These are phyloP conservation scores for Antheraea yamamai DNA, from an alignment of 2,888 invertebrate species.

Conservation along the genomic window DNA sequence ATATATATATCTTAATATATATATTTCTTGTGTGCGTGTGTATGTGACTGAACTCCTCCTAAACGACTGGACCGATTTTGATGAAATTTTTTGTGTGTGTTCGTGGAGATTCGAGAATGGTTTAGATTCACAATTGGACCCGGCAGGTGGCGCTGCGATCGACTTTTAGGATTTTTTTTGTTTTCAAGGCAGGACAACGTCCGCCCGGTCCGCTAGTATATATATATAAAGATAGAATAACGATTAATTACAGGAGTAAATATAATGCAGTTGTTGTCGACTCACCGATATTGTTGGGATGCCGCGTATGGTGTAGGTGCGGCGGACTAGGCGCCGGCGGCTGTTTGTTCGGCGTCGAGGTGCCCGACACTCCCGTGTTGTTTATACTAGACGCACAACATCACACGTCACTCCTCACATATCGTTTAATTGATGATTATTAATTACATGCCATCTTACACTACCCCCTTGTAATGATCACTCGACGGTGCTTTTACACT, in stretches of 20 bases:
- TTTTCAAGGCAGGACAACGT: too few relatives aligned
- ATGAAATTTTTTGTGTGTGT: too few relatives aligned
- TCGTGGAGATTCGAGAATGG: too few relatives aligned
- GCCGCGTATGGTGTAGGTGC: slow-evolving; percentile 39
- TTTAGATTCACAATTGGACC: too few relatives aligned
- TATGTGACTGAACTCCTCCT: too few relatives aligned
- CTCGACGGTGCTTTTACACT: background rate
- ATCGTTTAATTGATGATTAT: background rate
- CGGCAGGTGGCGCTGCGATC: too few relatives aligned
- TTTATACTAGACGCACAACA: slow-evolving; percentile 57
- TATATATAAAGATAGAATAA: background rate
- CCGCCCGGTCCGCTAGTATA: too few relatives aligned
- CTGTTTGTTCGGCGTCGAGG: slow-evolving; percentile 69
- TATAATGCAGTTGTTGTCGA: slow-evolving; percentile 15
- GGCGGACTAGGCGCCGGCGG: slow-evolving; percentile 56
- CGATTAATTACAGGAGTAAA: background rate
- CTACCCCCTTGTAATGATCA: background rate
- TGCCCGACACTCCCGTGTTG: slow-evolving; percentile 59
- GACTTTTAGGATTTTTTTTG: too few relatives aligned
- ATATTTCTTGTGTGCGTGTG: too few relatives aligned
- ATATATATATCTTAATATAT: too few relatives aligned
- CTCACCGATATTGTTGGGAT: slow-evolving; percentile 52
- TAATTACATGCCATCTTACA: background rate
- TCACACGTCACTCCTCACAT: slow-evolving; percentile 14
- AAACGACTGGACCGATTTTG: too few relatives aligned